Conservation (phyloP, 2,113 vertebrate species). For the Larimichthys polyactis region DNA sequence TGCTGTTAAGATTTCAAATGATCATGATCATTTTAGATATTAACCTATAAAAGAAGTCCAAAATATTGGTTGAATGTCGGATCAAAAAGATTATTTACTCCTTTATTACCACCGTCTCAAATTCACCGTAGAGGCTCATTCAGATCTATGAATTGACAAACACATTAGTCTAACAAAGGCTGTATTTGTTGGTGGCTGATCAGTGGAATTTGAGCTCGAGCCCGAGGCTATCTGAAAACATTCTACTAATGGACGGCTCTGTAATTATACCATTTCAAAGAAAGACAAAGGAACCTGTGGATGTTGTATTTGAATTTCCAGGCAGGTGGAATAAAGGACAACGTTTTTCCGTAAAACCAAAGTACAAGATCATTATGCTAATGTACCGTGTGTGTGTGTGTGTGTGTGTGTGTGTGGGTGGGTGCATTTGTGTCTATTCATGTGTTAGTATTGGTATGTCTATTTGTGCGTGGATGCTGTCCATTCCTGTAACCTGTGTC, state of each 20-base stretch:
- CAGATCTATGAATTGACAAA: slow-evolving; percentile 51
- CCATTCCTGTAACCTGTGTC: slow-evolving; percentile 19
- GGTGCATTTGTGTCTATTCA: slow-evolving; percentile 18
- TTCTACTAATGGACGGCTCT: slow-evolving; percentile 76
- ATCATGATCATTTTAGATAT: slow-evolving; percentile 18
- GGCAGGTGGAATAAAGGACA: slow-evolving; percentile 60
- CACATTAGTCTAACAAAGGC: slow-evolving; percentile 73
- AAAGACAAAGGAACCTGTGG: slow-evolving; percentile 73
- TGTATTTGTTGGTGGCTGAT: slow-evolving; percentile 78
- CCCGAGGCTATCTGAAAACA: slow-evolving; percentile 77
- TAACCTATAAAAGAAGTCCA: not conserved
- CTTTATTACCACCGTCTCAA: not conserved
- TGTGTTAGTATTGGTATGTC: slow-evolving; percentile 9
- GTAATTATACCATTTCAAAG: slow-evolving; percentile 75
- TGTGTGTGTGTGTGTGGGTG: slow-evolving; percentile 21
- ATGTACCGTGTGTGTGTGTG: slow-evolving; percentile 15
- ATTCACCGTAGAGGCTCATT: slow-evolving; percentile 24
- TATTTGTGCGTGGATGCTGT: slow-evolving; percentile 11
- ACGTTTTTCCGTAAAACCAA: slow-evolving; percentile 39
- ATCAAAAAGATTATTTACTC: not conserved
- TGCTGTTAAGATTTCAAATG: not conserved
- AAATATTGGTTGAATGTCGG: not conserved
- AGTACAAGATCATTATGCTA: slow-evolving; percentile 55
- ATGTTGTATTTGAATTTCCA: slow-evolving; percentile 63
- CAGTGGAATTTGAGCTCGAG: slow-evolving; percentile 83